A percentile compares a stretch with the other conserved stretches of the same genome.
Evolutionary conservation across 2,113 vertebrate genomes (phyloP).

Genomic region (Aldabrachelys gigantea): DNA sequence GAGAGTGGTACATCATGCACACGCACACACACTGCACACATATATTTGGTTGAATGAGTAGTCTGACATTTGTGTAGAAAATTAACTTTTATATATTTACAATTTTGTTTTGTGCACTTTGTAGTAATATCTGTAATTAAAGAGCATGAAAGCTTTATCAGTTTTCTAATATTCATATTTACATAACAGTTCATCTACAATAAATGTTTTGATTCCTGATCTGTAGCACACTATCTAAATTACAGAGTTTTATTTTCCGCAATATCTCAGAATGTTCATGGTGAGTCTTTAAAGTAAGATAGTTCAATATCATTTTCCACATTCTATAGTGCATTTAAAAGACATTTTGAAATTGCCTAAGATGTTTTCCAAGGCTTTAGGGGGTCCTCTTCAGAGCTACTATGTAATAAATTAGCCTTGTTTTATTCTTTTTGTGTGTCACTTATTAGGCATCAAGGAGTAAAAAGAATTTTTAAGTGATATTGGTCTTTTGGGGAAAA

Average conservation of each 20-base stretch:
- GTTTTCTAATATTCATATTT: not conserved
- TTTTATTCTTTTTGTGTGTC: not conserved
- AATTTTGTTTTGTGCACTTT: not conserved
- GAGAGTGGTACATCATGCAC: too few relatives aligned
- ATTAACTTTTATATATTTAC: too few relatives aligned
- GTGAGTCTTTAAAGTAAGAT: constrained; percentile 4
- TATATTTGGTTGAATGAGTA: too few relatives aligned
- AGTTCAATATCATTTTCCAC: not conserved
- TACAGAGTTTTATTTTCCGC: not conserved
- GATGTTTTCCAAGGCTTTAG: not conserved
- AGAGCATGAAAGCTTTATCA: not conserved
- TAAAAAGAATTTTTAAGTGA: not conserved
- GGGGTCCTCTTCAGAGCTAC: not conserved
- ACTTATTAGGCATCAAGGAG: not conserved
- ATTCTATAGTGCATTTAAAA: not conserved
- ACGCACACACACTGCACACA: too few relatives aligned
- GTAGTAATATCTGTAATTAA: not conserved
- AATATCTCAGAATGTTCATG: not conserved
- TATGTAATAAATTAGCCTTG: not conserved
- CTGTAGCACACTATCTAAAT: not conserved
- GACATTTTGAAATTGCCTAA: not conserved
- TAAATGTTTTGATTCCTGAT: not conserved
- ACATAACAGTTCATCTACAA: not conserved
- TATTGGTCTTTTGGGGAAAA: not conserved
- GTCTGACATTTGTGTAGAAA: too few relatives aligned